These are phyloP conservation scores for Notocelia uddmanniana DNA, from an alignment of 2,888 invertebrate species.

Conservation along the genomic window DNA sequence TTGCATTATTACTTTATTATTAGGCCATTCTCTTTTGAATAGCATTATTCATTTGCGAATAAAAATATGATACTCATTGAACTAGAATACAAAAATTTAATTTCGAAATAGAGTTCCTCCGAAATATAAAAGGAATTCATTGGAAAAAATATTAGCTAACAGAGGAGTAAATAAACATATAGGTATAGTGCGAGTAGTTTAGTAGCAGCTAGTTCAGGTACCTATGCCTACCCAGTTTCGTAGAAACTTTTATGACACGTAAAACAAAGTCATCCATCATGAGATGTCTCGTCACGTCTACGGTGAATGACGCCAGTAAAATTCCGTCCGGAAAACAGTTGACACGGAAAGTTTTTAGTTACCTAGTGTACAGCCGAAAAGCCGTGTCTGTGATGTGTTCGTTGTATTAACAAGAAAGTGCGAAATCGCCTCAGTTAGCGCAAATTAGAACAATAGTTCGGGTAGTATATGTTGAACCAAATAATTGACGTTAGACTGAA, in stretches of 20 bases:
- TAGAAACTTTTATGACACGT: constrained; percentile 38
- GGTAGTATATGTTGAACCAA: not conserved
- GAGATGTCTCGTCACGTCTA: constrained; percentile 32
- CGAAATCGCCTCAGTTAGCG: not conserved
- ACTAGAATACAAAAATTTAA: too few species aligned
- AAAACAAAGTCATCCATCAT: constrained; percentile 39
- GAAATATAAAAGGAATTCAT: too few species aligned
- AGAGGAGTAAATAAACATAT: not conserved
- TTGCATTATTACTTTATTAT: too few species aligned
- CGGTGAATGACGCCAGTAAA: constrained; percentile 32
- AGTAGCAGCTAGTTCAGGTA: not conserved
- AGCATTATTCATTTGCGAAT: too few species aligned
- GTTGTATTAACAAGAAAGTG: constrained; percentile 4
- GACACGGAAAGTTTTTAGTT: constrained; percentile 6
- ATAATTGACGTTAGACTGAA: not conserved
- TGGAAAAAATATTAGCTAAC: too few species aligned
- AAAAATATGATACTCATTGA: too few species aligned
- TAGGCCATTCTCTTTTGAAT: too few species aligned
- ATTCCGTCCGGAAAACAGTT: constrained; percentile 30
- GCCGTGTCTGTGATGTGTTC: not conserved
- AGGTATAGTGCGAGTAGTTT: not conserved
- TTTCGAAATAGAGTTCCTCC: too few species aligned
- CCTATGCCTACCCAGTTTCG: constrained; percentile 9
- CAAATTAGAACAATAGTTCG: constrained; percentile 25
- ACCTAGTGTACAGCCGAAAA: constrained; percentile 16